A percentile compares a stretch with the other conserved stretches of the same genome.
phyloP scores from a whole-genome alignment of 2,113 vertebrate species.

The Lophotis ruficrista region DNA sequence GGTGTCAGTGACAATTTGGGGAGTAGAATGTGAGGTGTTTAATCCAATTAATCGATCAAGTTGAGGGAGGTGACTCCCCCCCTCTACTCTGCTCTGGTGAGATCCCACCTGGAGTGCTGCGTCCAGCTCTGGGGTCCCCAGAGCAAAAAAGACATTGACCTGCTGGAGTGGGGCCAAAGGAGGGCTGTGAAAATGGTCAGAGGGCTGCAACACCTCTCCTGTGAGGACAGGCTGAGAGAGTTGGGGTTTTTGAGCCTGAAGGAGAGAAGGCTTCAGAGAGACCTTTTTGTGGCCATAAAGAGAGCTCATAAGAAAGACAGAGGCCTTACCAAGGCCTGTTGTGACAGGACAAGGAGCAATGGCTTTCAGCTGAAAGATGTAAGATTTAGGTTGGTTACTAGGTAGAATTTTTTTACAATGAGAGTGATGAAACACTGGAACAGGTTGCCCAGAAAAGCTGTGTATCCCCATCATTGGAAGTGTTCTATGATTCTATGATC shows the following conservation, averaged over 20 bases:
- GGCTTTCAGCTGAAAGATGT: too few relatives aligned
- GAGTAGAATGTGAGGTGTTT: not conserved
- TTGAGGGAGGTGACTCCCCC: not conserved
- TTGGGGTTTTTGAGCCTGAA: not conserved
- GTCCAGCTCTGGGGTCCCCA: not conserved
- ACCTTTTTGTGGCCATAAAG: not conserved
- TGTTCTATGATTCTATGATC: not conserved
- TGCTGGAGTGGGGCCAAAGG: accelerated
- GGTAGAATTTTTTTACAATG: too few relatives aligned
- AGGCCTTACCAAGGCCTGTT: too few relatives aligned
- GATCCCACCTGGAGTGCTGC: too few relatives aligned
- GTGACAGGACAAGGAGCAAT: too few relatives aligned
- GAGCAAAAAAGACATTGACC: not conserved
- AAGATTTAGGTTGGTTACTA: too few relatives aligned
- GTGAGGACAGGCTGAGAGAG: not conserved
- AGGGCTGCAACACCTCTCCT: not conserved
- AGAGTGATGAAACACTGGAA: not conserved
- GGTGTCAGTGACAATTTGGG: not conserved
- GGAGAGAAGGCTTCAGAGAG: not conserved
- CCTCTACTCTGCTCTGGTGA: not conserved
- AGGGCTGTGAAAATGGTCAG: not conserved
- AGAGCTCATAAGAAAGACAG: too few relatives aligned
- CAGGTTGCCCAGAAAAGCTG: not conserved
- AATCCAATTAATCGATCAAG: not conserved
- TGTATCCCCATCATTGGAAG: not conserved